A percentile compares a stretch with the other conserved stretches of the same genome.
Conservation (phyloP, 2,888 invertebrate species). For the Melinaea menophilus region DNA sequence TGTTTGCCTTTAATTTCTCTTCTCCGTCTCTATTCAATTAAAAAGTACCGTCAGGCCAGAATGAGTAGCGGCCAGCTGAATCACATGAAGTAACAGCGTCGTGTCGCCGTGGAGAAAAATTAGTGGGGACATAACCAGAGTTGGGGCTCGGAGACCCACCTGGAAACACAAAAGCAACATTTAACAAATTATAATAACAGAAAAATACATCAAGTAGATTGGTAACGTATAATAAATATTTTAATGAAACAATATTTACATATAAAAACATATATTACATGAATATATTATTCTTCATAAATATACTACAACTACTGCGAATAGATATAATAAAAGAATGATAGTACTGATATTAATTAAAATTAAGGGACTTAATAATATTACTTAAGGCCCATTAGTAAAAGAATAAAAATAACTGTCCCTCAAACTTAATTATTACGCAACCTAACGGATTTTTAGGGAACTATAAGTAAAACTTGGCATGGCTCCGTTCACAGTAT, state of each 20-base stretch:
- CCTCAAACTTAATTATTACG: neutral
- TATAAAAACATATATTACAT: no score
- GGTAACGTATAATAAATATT: no score
- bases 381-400: no score
- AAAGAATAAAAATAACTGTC: neutral
- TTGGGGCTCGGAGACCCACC: conserved; percentile 65
- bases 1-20: conserved; percentile 6
- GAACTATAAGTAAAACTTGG: neutral
- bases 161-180: conserved; percentile 33
- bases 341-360: no score
- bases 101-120: conserved; percentile 61
- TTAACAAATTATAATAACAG: no score
- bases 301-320: no score
- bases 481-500: neutral
- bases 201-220: no score
- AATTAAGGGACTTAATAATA: no score
- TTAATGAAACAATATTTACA: no score
- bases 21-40: conserved; percentile 5
- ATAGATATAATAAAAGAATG: no score
- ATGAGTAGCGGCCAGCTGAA: conserved; percentile 57
- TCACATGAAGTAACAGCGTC: conserved; percentile 66
- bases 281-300: no score
- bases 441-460: neutral
- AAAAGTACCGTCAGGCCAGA: conserved; percentile 64
- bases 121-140: conserved; percentile 53